Evolutionary conservation across 2,797 vertebrate genomes (phyloP).

Genomic region (Strix occidentalis): DNA sequence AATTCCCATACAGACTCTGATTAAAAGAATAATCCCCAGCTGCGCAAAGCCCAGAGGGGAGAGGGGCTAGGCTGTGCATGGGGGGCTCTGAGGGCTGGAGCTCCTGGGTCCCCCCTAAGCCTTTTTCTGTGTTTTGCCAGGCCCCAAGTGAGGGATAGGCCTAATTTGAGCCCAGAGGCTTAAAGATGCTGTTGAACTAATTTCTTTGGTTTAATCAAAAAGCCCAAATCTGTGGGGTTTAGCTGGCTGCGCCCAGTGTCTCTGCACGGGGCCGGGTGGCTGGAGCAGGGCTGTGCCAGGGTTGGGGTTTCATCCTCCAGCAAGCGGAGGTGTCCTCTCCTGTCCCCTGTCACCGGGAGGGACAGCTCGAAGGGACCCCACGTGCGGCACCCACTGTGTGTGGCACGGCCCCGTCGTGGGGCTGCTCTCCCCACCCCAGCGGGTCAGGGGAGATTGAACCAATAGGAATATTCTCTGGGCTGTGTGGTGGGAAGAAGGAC

Average conservation of each 20-base stretch:
- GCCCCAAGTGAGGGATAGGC: background rate
- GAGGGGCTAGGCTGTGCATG: rapidly evolving
- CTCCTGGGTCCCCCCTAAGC: background rate
- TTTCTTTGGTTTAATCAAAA: constrained; percentile 57
- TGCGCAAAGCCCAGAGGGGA: background rate
- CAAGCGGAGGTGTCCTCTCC: background rate
- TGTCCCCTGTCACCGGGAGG: background rate
- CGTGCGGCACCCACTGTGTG: rapidly evolving
- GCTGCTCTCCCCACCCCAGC: background rate
- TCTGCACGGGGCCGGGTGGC: rapidly evolving
- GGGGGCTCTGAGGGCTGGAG: background rate
- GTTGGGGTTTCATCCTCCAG: background rate
- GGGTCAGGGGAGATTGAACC: background rate
- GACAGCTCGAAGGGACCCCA: background rate
- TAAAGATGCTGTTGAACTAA: background rate
- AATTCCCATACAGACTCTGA: constrained; percentile 16
- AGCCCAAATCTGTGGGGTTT: background rate
- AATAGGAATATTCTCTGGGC: background rate
- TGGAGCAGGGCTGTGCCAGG: background rate
- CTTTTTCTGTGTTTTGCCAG: background rate
- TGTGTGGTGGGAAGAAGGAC: background rate
- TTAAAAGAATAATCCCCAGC: constrained; percentile 41
- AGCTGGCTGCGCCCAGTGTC: background rate
- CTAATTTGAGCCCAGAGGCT: constrained; percentile 1
- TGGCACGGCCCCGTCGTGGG: background rate